Evolutionary conservation across 2,888 invertebrate genomes (phyloP).

Genomic region (Drosophila nigritarsus): DNA sequence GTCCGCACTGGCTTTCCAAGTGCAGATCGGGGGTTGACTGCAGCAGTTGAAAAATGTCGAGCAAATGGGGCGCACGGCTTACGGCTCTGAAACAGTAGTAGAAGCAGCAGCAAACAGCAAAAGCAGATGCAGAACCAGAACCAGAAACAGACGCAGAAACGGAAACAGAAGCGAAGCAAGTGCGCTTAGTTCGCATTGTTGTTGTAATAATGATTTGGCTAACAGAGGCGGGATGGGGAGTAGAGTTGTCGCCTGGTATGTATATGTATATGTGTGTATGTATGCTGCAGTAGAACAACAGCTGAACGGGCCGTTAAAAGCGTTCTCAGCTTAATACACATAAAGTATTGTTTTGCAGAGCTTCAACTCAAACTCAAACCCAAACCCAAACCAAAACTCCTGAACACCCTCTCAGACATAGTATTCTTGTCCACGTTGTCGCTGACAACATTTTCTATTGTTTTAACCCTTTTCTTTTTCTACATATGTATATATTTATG

Average conservation of each 20-base stretch:
- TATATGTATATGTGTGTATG: not conserved
- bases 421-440: slow-evolving; percentile 26
- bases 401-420: slow-evolving; percentile 8
- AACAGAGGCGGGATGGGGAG: slow-evolving; percentile 18
- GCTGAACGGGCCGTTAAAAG: slow-evolving; percentile 74
- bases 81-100: slow-evolving; percentile 31
- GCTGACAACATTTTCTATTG: slow-evolving; percentile 70
- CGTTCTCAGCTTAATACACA: slow-evolving; percentile 68
- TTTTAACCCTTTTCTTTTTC: slow-evolving; percentile 72
- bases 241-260: not conserved
- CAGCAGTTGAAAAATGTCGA: slow-evolving; percentile 70
- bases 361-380: slow-evolving; percentile 22
- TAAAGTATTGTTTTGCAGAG: slow-evolving; percentile 65
- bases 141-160: slow-evolving; percentile 3
- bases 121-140: slow-evolving; percentile 6
- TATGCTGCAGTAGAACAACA: slow-evolving; percentile 49
- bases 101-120: slow-evolving; percentile 14
- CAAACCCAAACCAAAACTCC: slow-evolving; percentile 1
- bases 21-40: slow-evolving; percentile 44
- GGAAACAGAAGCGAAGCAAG: slow-evolving; percentile 30
- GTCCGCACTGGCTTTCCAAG: slow-evolving; percentile 60
- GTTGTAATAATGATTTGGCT: slow-evolving; percentile 76
- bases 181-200: slow-evolving; percentile 54
- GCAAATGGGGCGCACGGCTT: slow-evolving; percentile 68
- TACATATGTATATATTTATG: slow-evolving; percentile 20